Conservation (phyloP, 2,888 invertebrate genomes). For the Heliconius hortense region DNA sequence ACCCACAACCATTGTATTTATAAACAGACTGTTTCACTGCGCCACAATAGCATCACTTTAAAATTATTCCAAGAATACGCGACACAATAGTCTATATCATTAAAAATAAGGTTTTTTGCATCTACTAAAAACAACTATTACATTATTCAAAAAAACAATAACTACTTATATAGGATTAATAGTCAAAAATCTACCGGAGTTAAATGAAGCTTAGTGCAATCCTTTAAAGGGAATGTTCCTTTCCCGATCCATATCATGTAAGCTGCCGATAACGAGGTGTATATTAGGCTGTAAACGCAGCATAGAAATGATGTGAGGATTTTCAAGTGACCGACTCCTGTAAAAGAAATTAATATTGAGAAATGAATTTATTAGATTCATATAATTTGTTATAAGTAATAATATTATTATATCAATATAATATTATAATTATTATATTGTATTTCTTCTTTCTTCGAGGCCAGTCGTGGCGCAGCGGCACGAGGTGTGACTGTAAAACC, state of each 20-base stretch:
- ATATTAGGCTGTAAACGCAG: conserved; percentile 83
- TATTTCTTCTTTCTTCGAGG: too few species aligned
- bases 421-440: too few species aligned
- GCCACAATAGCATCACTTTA: not conserved
- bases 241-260: conserved; percentile 84
- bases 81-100: not conserved
- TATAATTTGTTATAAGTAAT: not conserved
- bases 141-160: not conserved
- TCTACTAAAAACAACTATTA: too few species aligned
- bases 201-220: conserved; percentile 82
- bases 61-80: not conserved
- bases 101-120: too few species aligned
- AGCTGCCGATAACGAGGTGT: conserved; percentile 82
- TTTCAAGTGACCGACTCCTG: conserved; percentile 85
- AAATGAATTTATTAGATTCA: not conserved
- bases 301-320: conserved; percentile 82
- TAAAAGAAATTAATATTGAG: conserved; percentile 26
- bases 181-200: conserved; percentile 67
- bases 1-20: too few species aligned
- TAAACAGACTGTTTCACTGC: not conserved
- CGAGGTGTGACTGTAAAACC: too few species aligned
- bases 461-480: too few species aligned
- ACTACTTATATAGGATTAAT: not conserved
- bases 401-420: not conserved
- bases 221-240: conserved; percentile 83